These are phyloP conservation scores for Coreoperca whiteheadi DNA, from an alignment of 2,113 vertebrate species.

Conservation along the genomic window DNA sequence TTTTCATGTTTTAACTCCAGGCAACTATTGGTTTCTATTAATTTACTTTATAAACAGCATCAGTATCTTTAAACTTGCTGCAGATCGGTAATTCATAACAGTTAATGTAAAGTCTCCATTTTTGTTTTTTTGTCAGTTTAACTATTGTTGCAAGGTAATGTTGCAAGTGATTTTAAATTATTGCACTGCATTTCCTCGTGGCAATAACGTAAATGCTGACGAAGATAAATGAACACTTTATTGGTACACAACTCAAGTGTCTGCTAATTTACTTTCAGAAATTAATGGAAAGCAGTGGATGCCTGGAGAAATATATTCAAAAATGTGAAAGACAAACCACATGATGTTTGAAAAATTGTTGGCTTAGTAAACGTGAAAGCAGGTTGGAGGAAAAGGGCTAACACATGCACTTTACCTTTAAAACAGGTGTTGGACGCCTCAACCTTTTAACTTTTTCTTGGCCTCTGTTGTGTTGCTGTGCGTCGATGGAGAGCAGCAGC, in stretches of 20 bases:
- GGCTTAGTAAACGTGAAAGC: not conserved
- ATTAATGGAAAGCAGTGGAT: not conserved
- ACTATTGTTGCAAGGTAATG: not conserved
- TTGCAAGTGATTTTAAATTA: not conserved
- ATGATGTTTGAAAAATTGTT: not conserved
- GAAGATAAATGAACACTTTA: not conserved
- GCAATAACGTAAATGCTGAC: not conserved
- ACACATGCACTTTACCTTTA: slow-evolving; percentile 44
- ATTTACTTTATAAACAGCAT: not conserved
- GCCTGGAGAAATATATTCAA: not conserved
- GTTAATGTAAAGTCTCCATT: not conserved
- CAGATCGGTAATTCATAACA: not conserved
- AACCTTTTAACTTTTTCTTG: slow-evolving; percentile 4
- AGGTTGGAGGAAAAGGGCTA: not conserved
- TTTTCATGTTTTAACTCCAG: not conserved
- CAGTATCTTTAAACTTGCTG: not conserved
- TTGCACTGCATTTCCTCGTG: not conserved
- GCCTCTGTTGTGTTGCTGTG: not conserved
- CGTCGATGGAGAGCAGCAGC: slow-evolving; percentile 7
- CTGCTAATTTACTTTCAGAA: not conserved
- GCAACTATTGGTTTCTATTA: not conserved
- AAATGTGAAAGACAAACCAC: not conserved
- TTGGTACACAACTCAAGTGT: not conserved
- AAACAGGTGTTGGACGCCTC: not conserved
- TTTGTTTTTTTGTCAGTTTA: not conserved